A percentile compares a stretch with the other conserved stretches of the same genome.
These are phyloP conservation scores for Paedocypris sp. DNA, from an alignment of 2,113 vertebrate species.

Conservation along the genomic window DNA sequence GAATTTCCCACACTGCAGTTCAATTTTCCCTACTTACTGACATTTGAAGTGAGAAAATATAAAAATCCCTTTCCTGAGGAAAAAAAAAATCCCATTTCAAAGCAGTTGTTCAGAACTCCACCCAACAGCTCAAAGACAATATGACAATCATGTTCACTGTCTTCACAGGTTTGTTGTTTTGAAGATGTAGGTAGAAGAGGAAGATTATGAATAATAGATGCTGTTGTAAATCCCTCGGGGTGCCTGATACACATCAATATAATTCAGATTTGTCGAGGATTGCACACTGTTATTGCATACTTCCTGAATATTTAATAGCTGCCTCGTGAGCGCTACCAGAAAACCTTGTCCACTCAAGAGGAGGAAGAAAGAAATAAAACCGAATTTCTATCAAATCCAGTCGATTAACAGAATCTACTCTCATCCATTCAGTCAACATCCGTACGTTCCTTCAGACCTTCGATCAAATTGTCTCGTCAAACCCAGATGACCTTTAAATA, in stretches of 20 bases:
- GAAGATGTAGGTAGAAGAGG: constrained; percentile 14
- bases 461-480: too few species aligned
- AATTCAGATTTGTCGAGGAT: constrained; percentile 49
- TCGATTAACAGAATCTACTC: too few species aligned
- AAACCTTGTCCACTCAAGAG: too few species aligned
- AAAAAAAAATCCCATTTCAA: constrained; percentile 38
- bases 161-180: constrained; percentile 46
- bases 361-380: too few species aligned
- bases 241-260: constrained; percentile 46
- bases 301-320: constrained; percentile 50
- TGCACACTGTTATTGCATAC: constrained; percentile 41
- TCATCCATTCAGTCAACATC: too few species aligned
- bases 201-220: constrained; percentile 62
- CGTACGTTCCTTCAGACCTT: too few species aligned
- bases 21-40: constrained; percentile 1
- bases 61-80: constrained; percentile 21
- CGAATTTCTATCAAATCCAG: too few species aligned
- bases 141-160: background rate
- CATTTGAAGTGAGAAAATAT: background rate
- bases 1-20: too few species aligned
- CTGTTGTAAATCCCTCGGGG: constrained; percentile 46
- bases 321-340: too few species aligned
- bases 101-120: constrained; percentile 35
- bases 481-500: constrained; percentile 47
- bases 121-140: constrained; percentile 24